Evolutionary conservation across 2,797 vertebrate genomes (phyloP).

Genomic region (Phataginus tetradactyla): DNA sequence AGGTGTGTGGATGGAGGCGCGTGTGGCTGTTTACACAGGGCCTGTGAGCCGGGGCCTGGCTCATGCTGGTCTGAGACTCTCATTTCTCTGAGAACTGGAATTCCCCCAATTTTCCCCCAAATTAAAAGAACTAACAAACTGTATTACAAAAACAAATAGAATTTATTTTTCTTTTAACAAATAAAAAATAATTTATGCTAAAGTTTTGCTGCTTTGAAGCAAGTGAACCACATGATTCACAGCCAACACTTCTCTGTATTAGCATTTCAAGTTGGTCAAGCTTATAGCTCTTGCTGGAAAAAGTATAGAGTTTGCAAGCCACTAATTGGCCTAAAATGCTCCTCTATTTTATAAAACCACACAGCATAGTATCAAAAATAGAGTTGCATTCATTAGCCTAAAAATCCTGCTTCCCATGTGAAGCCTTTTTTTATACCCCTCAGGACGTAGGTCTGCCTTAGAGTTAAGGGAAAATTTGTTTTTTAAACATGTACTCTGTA

Average conservation of each 20-base stretch:
- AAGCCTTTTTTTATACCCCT: slow-evolving; percentile 61
- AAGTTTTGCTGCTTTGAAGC: slow-evolving; percentile 69
- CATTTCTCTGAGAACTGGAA: slow-evolving; percentile 64
- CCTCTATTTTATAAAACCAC: slow-evolving; percentile 78
- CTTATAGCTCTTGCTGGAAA: slow-evolving; percentile 68
- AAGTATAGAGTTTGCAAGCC: slow-evolving; percentile 76
- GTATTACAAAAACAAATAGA: slow-evolving; percentile 79
- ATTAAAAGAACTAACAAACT: slow-evolving; percentile 75
- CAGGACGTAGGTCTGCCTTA: slow-evolving; percentile 48
- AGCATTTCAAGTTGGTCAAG: slow-evolving; percentile 64
- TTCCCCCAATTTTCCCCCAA: slow-evolving; percentile 74
- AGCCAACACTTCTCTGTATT: slow-evolving; percentile 66
- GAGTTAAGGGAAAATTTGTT: slow-evolving; percentile 47
- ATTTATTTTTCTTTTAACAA: slow-evolving; percentile 74
- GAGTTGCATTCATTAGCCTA: slow-evolving; percentile 74
- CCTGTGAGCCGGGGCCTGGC: slow-evolving; percentile 34
- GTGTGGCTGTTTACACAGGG: slow-evolving; percentile 61
- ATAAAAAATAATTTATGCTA: slow-evolving; percentile 75
- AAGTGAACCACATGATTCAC: background rate
- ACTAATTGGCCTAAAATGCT: slow-evolving; percentile 78
- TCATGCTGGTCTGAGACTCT: slow-evolving; percentile 43
- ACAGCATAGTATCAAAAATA: slow-evolving; percentile 76
- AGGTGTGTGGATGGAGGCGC: slow-evolving; percentile 30
- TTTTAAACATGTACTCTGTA: slow-evolving; percentile 58
- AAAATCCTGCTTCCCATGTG: slow-evolving; percentile 58